Evolutionary conservation across 2,797 vertebrate genomes (phyloP), one percentile per base, ranked within the genome.

Genomic region (Sebastes iracundus): DNA sequence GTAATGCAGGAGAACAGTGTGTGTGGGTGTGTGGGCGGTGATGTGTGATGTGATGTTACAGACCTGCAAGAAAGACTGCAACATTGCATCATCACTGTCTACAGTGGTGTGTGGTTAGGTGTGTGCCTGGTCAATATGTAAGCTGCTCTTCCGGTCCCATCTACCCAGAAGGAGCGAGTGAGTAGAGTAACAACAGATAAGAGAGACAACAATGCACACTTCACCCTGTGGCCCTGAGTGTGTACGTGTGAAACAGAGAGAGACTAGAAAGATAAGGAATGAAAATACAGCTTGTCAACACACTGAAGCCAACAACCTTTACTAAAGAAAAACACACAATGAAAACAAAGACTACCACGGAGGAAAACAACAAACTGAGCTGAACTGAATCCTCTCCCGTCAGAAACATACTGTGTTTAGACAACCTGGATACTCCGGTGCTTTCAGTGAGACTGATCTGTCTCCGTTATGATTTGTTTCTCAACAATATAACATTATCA

Each of bases 61-160:
- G 63, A 66, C 56, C 66, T 72, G 55, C 46, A 28, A 62, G 25
- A 46, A 49, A 60, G 30, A 78, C 62, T 58, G 63, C 46, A 27
- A 33, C 32, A 80, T 89, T 89, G 79, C 87, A 70, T 86, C 76
- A 90, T 66, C 55, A 59, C 61, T 27, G 30, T 78, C 22, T 62
- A 30, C 20, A 35, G 53, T 16, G 8, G 68, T 69, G 60, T 68
- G 13, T 8, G 27, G 16, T 0, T 49, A 49, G 42, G 42, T 46
- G 38, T 46, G 25, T 52, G 14, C 33, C 49, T 62, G 56, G 92
- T 92, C 85, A 90, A 90, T 94, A 25, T 88, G 78, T 88, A 91
- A 93, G 79, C 87, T 60, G 74, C 76, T 92, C 77, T 92, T 94
- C 88, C 27, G 11, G 79, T 84, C 83, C 60, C 25, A 13, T 80